Evolutionary conservation across 64 coral and sea anemone genomes (phyloP).

Genomic region (Montipora foliosa): DNA sequence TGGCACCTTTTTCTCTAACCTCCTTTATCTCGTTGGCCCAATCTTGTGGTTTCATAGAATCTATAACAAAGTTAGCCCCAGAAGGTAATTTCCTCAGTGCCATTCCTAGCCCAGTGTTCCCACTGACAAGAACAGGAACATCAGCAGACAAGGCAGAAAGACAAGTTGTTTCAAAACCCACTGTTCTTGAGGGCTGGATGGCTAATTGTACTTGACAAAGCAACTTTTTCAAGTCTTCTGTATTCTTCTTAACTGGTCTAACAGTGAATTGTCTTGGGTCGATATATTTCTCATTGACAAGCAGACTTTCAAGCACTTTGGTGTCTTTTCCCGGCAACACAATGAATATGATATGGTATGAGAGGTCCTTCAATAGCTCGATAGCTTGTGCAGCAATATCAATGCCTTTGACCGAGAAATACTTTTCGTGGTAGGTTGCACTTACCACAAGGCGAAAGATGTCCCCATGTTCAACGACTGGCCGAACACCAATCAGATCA

Average conservation of each 20-base stretch:
- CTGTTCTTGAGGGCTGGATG: slow-evolving; percentile 29
- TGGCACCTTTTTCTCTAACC: not conserved
- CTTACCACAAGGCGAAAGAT: not conserved
- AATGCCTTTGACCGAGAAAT: slow-evolving; percentile 19
- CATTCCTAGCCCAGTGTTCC: slow-evolving; percentile 43
- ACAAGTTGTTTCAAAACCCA: slow-evolving; percentile 32
- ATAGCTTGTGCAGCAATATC: slow-evolving; percentile 52
- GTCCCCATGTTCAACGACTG: not conserved
- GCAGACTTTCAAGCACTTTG: not conserved
- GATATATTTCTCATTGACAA: not conserved
- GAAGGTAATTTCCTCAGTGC: slow-evolving; percentile 26
- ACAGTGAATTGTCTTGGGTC: not conserved
- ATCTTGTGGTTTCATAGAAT: not conserved
- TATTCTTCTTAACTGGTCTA: not conserved
- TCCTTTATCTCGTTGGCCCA: slow-evolving; percentile 25
- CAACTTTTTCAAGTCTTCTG: not conserved
- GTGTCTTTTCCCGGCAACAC: not conserved
- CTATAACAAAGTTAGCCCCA: not conserved
- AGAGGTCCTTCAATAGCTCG: not conserved
- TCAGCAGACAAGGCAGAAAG: slow-evolving; percentile 45
- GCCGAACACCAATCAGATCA: not conserved
- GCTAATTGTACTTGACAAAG: not conserved
- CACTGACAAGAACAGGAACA: slow-evolving; percentile 25
- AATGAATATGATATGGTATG: slow-evolving; percentile 19
- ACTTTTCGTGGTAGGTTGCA: not conserved